phyloP scores from a whole-genome alignment of 2,888 invertebrate genomes.

The Lobophora halterata region DNA sequence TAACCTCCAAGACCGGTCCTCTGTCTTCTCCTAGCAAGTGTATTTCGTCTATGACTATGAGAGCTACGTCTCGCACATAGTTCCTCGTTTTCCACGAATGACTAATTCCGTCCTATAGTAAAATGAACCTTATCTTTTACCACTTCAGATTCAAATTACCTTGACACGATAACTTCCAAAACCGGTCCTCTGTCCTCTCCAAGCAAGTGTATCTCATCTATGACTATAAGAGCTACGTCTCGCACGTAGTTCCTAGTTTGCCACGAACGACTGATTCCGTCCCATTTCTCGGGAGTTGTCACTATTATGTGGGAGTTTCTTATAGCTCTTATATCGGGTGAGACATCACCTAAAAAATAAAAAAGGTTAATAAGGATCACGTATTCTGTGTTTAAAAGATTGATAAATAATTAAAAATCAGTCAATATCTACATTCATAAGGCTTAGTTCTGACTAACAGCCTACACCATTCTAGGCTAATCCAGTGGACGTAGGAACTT shows the following conservation, averaged over 20 bases:
- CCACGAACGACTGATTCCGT: conserved; percentile 99
- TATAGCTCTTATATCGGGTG: conserved; percentile 92
- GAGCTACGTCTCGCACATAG: conserved; percentile 94
- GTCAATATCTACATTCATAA: no score
- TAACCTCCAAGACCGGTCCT: conserved; percentile 96
- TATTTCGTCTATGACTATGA: conserved; percentile 99
- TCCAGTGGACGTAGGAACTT: no score
- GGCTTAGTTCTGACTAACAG: no score
- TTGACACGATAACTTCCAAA: conserved; percentile 97
- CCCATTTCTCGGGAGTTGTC: conserved; percentile 99
- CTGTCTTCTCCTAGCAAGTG: conserved; percentile 96
- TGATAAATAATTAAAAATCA: no score
- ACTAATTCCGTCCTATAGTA: conserved; percentile 99
- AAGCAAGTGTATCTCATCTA: conserved; percentile 98
- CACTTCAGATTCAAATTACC: no score
- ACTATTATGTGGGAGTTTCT: conserved; percentile 94
- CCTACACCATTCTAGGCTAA: no score
- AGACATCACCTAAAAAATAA: conserved; percentile 77
- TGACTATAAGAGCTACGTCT: conserved; percentile 94
- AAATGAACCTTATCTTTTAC: no score
- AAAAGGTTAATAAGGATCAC: no score
- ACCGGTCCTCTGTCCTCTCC: conserved; percentile 95
- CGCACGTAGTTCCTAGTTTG: conserved; percentile 97
- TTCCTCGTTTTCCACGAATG: conserved; percentile 98
- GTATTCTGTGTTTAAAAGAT: no score